Evolutionary conservation across 2,113 vertebrate genomes (phyloP).

Genomic region (Dascyllus trimaculatus): DNA sequence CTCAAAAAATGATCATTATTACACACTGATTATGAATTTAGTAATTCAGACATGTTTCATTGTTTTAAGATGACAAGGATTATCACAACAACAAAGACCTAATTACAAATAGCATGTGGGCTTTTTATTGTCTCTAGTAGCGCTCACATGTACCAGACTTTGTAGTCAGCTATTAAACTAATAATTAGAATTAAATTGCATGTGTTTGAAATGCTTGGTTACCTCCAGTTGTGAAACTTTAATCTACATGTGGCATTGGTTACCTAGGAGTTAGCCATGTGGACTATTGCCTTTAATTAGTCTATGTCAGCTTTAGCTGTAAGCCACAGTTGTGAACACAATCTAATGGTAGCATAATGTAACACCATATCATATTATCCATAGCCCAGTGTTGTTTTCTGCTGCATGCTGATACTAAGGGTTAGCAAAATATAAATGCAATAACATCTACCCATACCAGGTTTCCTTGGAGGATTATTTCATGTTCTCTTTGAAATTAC

Average conservation of each 20-base stretch:
- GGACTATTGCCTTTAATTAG: not conserved
- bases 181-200: not conserved
- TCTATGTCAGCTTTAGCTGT: not conserved
- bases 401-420: no score
- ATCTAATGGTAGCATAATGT: not conserved
- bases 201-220: not conserved
- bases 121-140: not conserved
- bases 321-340: not conserved
- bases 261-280: not conserved
- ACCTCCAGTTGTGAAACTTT: not conserved
- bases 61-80: conserved; percentile 3
- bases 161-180: not conserved
- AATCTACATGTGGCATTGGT: not conserved
- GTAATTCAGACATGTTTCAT: not conserved
- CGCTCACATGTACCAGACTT: not conserved
- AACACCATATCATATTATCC: no score
- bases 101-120: not conserved
- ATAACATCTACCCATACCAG: no score
- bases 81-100: not conserved
- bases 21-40: conserved; percentile 20
- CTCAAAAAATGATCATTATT: conserved; percentile 15
- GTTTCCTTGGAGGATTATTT: not conserved
- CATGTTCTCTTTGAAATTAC: not conserved
- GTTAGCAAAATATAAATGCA: no score
- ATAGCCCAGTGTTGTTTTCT: no score